Evolutionary conservation across 2,797 vertebrate species (phyloP).

Genomic region (Sardinella longiceps): DNA sequence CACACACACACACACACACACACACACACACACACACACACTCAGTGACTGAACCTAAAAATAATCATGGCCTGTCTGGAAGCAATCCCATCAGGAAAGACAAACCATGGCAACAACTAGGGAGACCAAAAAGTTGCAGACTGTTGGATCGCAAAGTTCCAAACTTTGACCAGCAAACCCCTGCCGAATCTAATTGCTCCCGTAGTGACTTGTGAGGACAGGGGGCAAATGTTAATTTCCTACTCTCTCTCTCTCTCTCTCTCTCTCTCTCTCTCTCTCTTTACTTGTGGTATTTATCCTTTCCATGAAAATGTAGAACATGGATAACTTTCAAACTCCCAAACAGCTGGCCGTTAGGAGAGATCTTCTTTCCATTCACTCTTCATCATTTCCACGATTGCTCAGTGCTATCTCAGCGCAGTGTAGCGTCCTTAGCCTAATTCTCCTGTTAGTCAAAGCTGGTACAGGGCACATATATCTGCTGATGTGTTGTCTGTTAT

Average conservation of each 20-base stretch:
- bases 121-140: neutral
- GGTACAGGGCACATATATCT: neutral
- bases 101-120: neutral
- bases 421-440: neutral
- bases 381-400: neutral
- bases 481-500: neutral
- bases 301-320: neutral
- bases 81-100: neutral
- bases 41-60: neutral
- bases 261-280: neutral
- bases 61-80: neutral
- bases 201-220: neutral
- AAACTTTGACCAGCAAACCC: neutral
- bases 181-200: neutral
- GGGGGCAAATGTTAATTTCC: neutral
- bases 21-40: neutral
- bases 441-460: neutral
- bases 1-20: conserved; percentile 13
- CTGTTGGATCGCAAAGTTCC: neutral
- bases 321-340: neutral
- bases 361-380: neutral
- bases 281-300: neutral
- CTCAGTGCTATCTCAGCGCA: neutral
- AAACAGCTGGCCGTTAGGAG: neutral
- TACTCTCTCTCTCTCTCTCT: neutral